Evolutionary conservation across 2,888 invertebrate genomes (phyloP).

Genomic region (Pristionchus exspectatus): DNA sequence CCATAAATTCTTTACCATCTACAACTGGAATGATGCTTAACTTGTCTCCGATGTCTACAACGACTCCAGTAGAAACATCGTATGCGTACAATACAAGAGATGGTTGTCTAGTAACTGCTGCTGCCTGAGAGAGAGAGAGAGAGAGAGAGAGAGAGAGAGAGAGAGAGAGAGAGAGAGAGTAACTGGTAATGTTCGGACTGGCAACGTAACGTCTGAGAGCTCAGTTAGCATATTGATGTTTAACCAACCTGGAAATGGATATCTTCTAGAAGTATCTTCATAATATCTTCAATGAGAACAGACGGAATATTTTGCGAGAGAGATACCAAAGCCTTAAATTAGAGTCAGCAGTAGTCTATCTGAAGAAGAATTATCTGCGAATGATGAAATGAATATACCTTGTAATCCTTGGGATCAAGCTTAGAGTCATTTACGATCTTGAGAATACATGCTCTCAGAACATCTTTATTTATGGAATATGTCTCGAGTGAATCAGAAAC

Average conservation of each 20-base stretch:
- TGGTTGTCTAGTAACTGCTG: slow-evolving; percentile 82
- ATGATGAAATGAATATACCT: slow-evolving; percentile 75
- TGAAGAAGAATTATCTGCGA: not conserved
- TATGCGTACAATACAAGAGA: slow-evolving; percentile 83
- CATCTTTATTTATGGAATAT: slow-evolving; percentile 80
- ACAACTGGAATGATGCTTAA: slow-evolving; percentile 83
- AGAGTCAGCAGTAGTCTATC: not conserved
- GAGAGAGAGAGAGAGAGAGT: slow-evolving; percentile 2
- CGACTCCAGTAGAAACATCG: slow-evolving; percentile 83
- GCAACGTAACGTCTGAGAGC: not conserved
- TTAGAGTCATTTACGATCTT: slow-evolving; percentile 82
- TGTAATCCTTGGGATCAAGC: slow-evolving; percentile 81
- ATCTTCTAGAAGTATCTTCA: slow-evolving; percentile 76
- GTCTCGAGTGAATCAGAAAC: slow-evolving; percentile 81
- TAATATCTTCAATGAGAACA: slow-evolving; percentile 77
- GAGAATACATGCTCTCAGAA: slow-evolving; percentile 81
- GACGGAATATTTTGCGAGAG: slow-evolving; percentile 76
- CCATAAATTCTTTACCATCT: slow-evolving; percentile 80
- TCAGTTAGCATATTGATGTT: too few species aligned
- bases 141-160: slow-evolving; percentile 4
- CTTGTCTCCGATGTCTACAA: slow-evolving; percentile 83
- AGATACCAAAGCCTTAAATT: slow-evolving; percentile 72
- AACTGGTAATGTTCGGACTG: too few species aligned
- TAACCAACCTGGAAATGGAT: slow-evolving; percentile 67
- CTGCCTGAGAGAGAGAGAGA: slow-evolving; percentile 63